Evolutionary conservation across 2,113 vertebrate species (phyloP).

Genomic region (Nycticorax nycticorax): DNA sequence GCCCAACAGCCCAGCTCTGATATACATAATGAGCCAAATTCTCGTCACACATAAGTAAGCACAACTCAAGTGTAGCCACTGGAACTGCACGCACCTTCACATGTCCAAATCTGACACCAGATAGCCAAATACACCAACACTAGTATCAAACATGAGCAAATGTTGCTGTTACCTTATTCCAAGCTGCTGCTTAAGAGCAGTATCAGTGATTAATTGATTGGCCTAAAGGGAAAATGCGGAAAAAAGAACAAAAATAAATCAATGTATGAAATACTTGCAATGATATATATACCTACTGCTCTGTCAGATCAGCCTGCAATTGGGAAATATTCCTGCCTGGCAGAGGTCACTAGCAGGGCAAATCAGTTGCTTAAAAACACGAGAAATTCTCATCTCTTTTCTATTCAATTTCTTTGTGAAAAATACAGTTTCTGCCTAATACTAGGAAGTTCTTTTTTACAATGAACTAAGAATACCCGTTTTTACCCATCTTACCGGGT

Average conservation of each 20-base stretch:
- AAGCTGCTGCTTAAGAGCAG: neutral
- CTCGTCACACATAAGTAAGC: neutral
- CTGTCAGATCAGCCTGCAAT: neutral
- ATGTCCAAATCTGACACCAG: neutral
- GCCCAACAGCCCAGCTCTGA: neutral
- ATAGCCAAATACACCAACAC: neutral
- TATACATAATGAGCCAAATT: neutral
- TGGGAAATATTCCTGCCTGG: slow-evolving; percentile 24
- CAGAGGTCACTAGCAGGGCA: slow-evolving; percentile 45
- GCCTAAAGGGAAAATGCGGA: slow-evolving; percentile 24
- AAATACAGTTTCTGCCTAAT: neutral
- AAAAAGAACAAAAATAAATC: slow-evolving; percentile 58
- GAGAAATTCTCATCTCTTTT: neutral
- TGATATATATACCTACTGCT: slow-evolving; percentile 36
- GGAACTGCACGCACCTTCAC: neutral
- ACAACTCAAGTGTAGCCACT: neutral
- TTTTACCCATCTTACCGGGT: slow-evolving; percentile 1
- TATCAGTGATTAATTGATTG: slow-evolving; percentile 60
- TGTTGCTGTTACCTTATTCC: slow-evolving; percentile 18
- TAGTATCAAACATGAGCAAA: neutral
- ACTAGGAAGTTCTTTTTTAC: neutral
- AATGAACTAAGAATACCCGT: neutral
- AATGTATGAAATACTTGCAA: slow-evolving; percentile 27
- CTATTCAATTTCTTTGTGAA: neutral
- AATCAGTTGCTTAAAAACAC: slow-evolving; percentile 4